These are phyloP conservation scores for Platichthys flesus DNA, from an alignment of 2,113 vertebrate genomes.

Conservation along the genomic window DNA sequence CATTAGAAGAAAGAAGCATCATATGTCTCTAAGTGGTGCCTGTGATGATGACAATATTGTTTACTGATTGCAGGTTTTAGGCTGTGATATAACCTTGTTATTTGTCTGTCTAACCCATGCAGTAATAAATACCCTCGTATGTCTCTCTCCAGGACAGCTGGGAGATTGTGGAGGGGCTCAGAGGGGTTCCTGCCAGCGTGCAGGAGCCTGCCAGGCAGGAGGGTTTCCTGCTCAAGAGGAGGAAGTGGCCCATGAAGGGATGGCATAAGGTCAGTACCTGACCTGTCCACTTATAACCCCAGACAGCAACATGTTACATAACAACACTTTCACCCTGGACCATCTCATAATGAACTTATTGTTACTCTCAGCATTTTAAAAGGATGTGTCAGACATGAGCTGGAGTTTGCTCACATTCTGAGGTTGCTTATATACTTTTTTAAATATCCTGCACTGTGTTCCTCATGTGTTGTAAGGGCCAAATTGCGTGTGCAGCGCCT, in stretches of 20 bases:
- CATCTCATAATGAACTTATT: not conserved
- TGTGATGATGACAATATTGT: too few relatives aligned
- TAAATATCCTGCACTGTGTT: not conserved
- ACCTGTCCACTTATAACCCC: not conserved
- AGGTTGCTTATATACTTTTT: not conserved
- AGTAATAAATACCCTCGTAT: not conserved
- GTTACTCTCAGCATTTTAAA: not conserved
- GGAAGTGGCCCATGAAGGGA: constrained; percentile 98
- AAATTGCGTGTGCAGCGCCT: too few relatives aligned
- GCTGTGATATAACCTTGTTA: not conserved
- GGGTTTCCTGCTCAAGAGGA: constrained; percentile 94
- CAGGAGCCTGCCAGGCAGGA: constrained; percentile 90
- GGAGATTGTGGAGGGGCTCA: constrained; percentile 94
- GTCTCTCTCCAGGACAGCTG: constrained; percentile 89
- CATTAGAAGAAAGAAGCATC: too few relatives aligned
- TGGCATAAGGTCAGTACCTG: constrained; percentile 93
- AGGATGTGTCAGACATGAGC: too few relatives aligned
- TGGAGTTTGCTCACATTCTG: too few relatives aligned
- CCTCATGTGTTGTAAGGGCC: not conserved
- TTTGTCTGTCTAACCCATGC: constrained; percentile 8
- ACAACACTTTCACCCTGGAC: not conserved
- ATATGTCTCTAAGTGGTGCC: too few relatives aligned
- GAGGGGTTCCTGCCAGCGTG: constrained; percentile 84
- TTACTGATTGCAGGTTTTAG: not conserved
- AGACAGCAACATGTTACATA: not conserved